A percentile compares a stretch with the other conserved stretches of the same genome.
Conservation (phyloP, 1,140 invertebrate genomes). For the Hirudo medicinalis region DNA sequence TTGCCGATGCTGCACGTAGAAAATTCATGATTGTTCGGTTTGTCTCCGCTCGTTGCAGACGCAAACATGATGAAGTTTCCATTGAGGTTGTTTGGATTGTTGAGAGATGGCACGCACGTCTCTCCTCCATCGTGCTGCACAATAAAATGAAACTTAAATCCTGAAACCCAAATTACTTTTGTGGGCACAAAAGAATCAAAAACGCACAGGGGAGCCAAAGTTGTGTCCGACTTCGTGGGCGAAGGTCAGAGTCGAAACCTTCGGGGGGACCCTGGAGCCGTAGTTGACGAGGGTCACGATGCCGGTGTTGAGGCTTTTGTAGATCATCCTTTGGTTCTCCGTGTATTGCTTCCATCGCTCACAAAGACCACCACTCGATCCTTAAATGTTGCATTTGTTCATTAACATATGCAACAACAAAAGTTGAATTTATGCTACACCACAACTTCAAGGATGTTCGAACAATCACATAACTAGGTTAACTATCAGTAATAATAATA, state of each 20-base stretch:
- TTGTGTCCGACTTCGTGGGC: constrained; percentile 99
- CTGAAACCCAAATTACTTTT: not conserved
- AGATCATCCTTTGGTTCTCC: constrained; percentile 20
- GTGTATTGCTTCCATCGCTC: constrained; percentile 16
- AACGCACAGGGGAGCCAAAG: constrained; percentile 62
- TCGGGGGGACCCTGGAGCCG: constrained; percentile 72
- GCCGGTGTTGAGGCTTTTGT: constrained; percentile 80
- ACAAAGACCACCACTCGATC: constrained; percentile 9
- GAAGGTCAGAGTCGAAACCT: constrained; percentile 81
- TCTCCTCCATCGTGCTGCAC: constrained; percentile 81
- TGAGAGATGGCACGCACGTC: constrained; percentile 53
- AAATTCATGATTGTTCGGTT: constrained; percentile 38
- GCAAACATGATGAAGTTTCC: constrained; percentile 74
- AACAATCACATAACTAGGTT: too few species aligned
- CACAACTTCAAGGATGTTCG: too few species aligned
- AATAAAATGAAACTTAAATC: not conserved
- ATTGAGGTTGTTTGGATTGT: constrained; percentile 60
- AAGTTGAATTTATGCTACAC: not conserved
- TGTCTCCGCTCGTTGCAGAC: constrained; percentile 39
- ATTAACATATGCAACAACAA: not conserved
- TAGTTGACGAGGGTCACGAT: constrained; percentile 99
- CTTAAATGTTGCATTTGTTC: not conserved
- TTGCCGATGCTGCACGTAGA: constrained; percentile 62
- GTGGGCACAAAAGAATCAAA: not conserved
- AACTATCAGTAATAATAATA: too few species aligned